phyloP scores from a whole-genome alignment of 2,797 vertebrate species.

The Xenentodon cancila region DNA sequence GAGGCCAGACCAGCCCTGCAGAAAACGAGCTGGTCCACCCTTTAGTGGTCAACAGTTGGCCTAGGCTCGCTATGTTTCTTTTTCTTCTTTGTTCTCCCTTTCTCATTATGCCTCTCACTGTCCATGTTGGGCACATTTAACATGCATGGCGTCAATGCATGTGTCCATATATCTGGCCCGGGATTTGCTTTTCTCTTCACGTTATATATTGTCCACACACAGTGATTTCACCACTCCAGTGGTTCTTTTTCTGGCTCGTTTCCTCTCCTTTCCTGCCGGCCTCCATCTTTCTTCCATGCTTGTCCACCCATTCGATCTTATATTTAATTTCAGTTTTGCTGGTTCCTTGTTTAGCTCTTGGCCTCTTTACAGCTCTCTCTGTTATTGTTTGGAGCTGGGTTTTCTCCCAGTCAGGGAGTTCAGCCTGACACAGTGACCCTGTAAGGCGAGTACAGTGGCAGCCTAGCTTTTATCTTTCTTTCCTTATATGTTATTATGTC shows the following conservation, averaged over 20 bases:
- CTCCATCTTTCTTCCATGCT: constrained; percentile 8
- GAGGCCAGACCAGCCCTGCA: constrained; percentile 49
- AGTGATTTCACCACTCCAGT: constrained; percentile 47
- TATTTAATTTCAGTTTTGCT: constrained; percentile 68
- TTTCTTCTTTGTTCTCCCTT: constrained; percentile 20
- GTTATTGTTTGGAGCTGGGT: constrained; percentile 51
- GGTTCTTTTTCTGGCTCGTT: constrained; percentile 46
- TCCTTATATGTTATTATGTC: constrained; percentile 16
- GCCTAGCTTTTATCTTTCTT: constrained; percentile 18
- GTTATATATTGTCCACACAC: constrained; percentile 55
- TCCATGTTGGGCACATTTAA: constrained; percentile 42
- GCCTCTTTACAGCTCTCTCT: constrained; percentile 29
- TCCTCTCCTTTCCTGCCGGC: constrained; percentile 10
- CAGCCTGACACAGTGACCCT: constrained; percentile 50
- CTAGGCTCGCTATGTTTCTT: constrained; percentile 26
- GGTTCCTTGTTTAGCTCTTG: constrained; percentile 66
- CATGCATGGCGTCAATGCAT: constrained; percentile 45
- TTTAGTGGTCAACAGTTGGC: constrained; percentile 66
- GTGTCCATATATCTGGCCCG: constrained; percentile 41
- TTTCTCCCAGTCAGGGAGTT: constrained; percentile 54
- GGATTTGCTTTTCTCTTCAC: constrained; percentile 38
- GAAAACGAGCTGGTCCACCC: constrained; percentile 63
- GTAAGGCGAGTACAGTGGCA: neutral
- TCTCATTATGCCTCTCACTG: constrained; percentile 52
- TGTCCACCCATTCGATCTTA: constrained; percentile 54